Percentiles rank a stretch among this genome's conserved stretches.
Conservation (phyloP, 2,113 vertebrate genomes). For the Pygoscelis antarcticus region DNA sequence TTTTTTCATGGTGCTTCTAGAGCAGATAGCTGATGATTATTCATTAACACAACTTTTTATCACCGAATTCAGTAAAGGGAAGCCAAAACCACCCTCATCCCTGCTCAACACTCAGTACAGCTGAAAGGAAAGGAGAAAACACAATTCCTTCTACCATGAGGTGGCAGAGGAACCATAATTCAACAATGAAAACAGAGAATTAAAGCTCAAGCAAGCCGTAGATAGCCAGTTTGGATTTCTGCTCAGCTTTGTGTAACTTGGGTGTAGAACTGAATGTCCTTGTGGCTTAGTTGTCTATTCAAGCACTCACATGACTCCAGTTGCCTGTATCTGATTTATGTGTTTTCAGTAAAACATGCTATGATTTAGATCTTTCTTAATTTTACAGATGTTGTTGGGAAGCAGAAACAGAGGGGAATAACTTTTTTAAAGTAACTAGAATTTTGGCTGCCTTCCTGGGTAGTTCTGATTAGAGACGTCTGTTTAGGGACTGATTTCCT, state of each 20-base stretch:
- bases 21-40: not conserved
- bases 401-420: not conserved
- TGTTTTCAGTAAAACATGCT: not conserved
- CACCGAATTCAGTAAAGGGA: not conserved
- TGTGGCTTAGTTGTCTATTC: not conserved
- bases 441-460: not conserved
- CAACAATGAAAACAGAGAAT: not conserved
- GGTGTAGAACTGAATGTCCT: constrained; percentile 25
- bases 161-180: not conserved
- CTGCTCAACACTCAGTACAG: not conserved
- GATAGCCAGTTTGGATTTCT: not conserved
- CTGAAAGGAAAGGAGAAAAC: not conserved
- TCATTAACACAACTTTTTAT: not conserved
- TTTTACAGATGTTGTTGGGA: not conserved
- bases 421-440: not conserved
- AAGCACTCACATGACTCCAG: not conserved
- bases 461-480: not conserved
- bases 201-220: not conserved
- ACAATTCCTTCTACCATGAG: not conserved
- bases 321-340: not conserved
- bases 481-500: not conserved
- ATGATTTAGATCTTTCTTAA: not conserved
- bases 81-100: not conserved
- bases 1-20: not conserved
- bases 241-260: not conserved